A percentile compares a stretch with the other conserved stretches of the same genome.
Conservation (phyloP, 2,888 invertebrate genomes). For the Embidobia sp. region DNA sequence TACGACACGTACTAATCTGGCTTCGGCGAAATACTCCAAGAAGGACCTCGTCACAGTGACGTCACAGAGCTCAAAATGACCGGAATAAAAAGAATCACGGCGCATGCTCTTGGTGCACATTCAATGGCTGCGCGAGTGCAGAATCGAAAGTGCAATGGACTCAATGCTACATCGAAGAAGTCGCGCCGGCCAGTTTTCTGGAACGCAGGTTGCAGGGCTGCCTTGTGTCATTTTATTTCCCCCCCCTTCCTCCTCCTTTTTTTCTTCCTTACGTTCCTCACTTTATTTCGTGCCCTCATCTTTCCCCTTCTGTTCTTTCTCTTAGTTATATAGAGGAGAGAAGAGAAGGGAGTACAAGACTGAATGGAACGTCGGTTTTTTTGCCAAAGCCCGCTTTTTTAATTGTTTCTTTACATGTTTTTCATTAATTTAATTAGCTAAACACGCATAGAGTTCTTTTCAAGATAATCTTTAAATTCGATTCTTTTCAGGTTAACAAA, state of each 20-base stretch:
- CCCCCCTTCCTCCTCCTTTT: slow-evolving; percentile 17
- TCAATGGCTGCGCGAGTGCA: slow-evolving; percentile 60
- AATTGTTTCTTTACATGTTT: too few species aligned
- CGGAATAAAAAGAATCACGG: slow-evolving; percentile 59
- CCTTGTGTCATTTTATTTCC: slow-evolving; percentile 46
- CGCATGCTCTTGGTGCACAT: slow-evolving; percentile 57
- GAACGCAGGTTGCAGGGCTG: slow-evolving; percentile 55
- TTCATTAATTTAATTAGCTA: neutral
- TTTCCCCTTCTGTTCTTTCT: slow-evolving; percentile 9
- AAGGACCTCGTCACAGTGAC: slow-evolving; percentile 53
- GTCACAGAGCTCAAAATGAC: slow-evolving; percentile 44
- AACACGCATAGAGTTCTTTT: neutral
- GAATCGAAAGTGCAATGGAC: slow-evolving; percentile 66
- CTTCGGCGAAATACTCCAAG: slow-evolving; percentile 43
- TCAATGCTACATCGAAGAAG: slow-evolving; percentile 36
- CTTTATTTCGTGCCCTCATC: slow-evolving; percentile 7
- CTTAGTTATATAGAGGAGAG: too few species aligned
- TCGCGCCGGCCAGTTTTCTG: slow-evolving; percentile 54
- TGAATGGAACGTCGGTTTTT: slow-evolving; percentile 16
- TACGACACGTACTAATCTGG: slow-evolving; percentile 43
- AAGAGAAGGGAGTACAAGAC: slow-evolving; percentile 14
- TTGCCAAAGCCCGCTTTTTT: slow-evolving; percentile 18
- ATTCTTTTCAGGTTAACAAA: too few species aligned
- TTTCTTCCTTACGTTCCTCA: neutral
- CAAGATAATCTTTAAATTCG: too few species aligned